Evolutionary conservation across 2,888 invertebrate species (phyloP).

Genomic region (Diadegma fenestrale): DNA sequence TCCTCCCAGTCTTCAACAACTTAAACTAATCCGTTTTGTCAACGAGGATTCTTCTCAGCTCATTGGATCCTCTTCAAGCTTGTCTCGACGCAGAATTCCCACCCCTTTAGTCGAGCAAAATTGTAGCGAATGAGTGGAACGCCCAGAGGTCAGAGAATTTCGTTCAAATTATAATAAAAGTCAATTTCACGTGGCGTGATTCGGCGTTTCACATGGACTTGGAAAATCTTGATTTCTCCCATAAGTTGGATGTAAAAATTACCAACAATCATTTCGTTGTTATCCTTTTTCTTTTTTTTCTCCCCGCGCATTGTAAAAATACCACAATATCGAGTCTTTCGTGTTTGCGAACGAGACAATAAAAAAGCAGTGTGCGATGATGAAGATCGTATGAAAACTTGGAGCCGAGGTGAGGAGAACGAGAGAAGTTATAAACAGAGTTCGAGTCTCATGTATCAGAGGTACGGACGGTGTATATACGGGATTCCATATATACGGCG

Average conservation of each 20-base stretch:
- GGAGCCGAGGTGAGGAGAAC: not conserved
- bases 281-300: not conserved
- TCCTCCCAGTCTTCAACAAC: constrained; percentile 70
- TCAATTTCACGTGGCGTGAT: not conserved
- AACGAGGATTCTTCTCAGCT: constrained; percentile 78
- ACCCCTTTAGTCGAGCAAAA: not conserved
- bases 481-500: constrained; percentile 34
- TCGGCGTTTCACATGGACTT: not conserved
- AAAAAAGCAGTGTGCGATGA: constrained; percentile 9
- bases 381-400: constrained; percentile 55
- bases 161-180: not conserved
- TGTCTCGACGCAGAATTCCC: constrained; percentile 39
- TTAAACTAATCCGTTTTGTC: constrained; percentile 84
- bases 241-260: not conserved
- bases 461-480: constrained; percentile 30
- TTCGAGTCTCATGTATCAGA: constrained; percentile 46
- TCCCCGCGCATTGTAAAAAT: constrained; percentile 9
- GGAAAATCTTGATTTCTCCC: not conserved
- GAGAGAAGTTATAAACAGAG: constrained; percentile 39
- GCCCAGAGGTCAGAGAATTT: not conserved
- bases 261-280: constrained; percentile 1
- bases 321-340: constrained; percentile 37
- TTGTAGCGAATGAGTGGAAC: not conserved
- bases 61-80: constrained; percentile 76
- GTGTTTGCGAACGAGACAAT: constrained; percentile 25